phyloP scores from a whole-genome alignment of 2,797 vertebrate species.

The Phrynocephalus guinanensis region DNA sequence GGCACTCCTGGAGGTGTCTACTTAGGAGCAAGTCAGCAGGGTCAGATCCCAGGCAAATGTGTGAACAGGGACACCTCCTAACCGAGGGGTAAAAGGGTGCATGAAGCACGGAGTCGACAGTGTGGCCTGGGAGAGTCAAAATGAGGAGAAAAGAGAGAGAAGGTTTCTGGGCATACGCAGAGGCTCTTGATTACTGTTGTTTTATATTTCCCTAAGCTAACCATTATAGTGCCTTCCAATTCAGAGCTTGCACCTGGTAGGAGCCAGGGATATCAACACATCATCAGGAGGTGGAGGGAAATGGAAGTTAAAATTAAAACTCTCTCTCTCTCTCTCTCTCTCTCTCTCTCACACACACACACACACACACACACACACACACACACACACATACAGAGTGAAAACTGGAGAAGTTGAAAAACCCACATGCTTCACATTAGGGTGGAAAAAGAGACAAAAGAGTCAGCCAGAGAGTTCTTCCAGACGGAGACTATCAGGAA shows the following conservation, averaged over 20 bases:
- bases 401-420: neutral
- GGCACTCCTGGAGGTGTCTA: neutral
- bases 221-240: too few relatives aligned
- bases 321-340: too few relatives aligned
- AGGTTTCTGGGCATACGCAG: neutral
- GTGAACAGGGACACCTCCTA: too few relatives aligned
- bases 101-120: neutral
- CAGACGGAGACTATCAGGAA: constrained; percentile 45
- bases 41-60: too few relatives aligned
- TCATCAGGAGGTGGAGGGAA: too few relatives aligned
- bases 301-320: neutral
- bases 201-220: neutral
- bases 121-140: too few relatives aligned
- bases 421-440: constrained; percentile 18
- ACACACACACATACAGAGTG: neutral
- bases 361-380: neutral
- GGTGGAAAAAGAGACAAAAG: neutral
- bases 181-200: neutral
- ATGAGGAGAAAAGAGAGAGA: too few relatives aligned
- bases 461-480: constrained; percentile 12
- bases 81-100: neutral
- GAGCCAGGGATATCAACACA: neutral
- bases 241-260: neutral
- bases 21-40: neutral
- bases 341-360: neutral